Percentiles rank a stretch among this genome's conserved stretches.
Conservation (phyloP, 1,140 invertebrate genomes). For the Drosophila gunungcola region DNA sequence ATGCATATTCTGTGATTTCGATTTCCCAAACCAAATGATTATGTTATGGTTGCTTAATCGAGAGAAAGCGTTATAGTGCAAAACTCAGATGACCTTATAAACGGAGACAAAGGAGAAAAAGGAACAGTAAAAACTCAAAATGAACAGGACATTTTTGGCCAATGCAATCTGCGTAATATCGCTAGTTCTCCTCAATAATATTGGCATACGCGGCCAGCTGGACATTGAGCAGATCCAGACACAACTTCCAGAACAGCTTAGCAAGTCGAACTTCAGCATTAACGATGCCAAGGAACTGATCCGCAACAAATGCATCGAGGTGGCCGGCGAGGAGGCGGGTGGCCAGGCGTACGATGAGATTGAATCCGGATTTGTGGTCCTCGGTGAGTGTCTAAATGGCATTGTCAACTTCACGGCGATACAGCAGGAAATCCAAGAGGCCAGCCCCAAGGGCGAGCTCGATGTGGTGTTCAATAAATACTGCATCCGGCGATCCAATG, state of each 20-base stretch:
- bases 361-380: conserved; percentile 43
- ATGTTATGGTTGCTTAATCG: conserved; percentile 1
- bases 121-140: not conserved
- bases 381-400: conserved; percentile 85
- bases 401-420: conserved; percentile 86
- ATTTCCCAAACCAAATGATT: not conserved
- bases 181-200: conserved; percentile 8
- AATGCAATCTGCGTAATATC: not conserved
- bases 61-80: not conserved
- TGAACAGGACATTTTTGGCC: conserved; percentile 5
- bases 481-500: conserved; percentile 87
- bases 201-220: conserved; percentile 34
- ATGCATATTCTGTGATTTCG: not conserved
- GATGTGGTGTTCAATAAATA: conserved; percentile 86
- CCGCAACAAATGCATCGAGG: conserved; percentile 71
- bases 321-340: conserved; percentile 71
- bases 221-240: conserved; percentile 56
- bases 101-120: not conserved
- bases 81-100: not conserved
- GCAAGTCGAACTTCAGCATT: conserved; percentile 46
- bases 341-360: conserved; percentile 56
- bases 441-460: conserved; percentile 87
- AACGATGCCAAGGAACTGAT: conserved; percentile 56
- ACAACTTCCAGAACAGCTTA: conserved; percentile 57
- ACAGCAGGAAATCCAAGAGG: conserved; percentile 87